These are phyloP conservation scores for Temnothorax ravouxi DNA, from an alignment of 2,888 invertebrate species.

Conservation along the genomic window DNA sequence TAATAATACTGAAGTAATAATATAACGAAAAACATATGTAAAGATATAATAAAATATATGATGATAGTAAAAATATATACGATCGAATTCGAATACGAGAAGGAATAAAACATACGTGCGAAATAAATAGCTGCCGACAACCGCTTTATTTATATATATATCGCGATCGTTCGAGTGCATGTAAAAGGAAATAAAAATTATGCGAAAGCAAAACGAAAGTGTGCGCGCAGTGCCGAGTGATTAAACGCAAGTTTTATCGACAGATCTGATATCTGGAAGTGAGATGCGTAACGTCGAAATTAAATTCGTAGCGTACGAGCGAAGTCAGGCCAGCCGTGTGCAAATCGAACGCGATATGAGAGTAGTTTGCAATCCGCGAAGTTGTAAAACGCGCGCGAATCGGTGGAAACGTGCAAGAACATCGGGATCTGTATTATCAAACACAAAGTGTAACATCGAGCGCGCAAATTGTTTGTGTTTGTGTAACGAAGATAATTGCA, in stretches of 20 bases:
- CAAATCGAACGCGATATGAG: constrained; percentile 28
- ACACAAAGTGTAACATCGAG: constrained; percentile 42
- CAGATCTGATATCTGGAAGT: constrained; percentile 41
- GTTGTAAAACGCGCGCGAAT: constrained; percentile 38
- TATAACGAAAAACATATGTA: neutral
- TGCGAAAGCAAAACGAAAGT: constrained; percentile 27
- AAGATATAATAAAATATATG: constrained; percentile 15
- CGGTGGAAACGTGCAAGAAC: constrained; percentile 19
- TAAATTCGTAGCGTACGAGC: constrained; percentile 35
- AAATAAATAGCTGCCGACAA: constrained; percentile 40
- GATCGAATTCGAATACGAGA: neutral
- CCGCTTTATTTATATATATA: neutral
- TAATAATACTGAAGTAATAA: neutral
- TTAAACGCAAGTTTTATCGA: constrained; percentile 55
- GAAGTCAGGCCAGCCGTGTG: constrained; percentile 22
- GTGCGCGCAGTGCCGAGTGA: constrained; percentile 12
- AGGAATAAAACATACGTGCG: neutral
- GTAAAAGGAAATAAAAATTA: constrained; percentile 19
- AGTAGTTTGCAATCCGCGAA: constrained; percentile 26
- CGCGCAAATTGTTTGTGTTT: constrained; percentile 33
- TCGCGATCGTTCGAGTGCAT: constrained; percentile 15
- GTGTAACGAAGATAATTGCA: constrained; percentile 41
- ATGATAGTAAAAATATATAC: constrained; percentile 20
- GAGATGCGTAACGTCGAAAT: constrained; percentile 54
- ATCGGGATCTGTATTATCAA: constrained; percentile 17